phyloP scores from a whole-genome alignment of 2,113 vertebrate species.

The Megaleporinus macrocephalus region DNA sequence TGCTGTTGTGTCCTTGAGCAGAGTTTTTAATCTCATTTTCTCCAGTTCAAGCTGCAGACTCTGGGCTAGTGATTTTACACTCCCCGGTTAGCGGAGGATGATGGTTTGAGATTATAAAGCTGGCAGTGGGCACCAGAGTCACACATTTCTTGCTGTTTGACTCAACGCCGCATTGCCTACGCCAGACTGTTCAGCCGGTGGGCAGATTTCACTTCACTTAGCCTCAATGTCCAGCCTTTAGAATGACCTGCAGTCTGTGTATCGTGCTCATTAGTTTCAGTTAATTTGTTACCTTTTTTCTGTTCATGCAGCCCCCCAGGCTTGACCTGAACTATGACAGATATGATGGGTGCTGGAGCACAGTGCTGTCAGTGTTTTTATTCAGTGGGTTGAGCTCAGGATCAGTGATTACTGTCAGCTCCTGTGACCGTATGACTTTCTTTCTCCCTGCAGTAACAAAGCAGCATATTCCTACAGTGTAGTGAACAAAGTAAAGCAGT shows the following conservation, averaged over 20 bases:
- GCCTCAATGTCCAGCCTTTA: not conserved
- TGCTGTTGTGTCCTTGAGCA: slow-evolving; percentile 27
- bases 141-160: slow-evolving; percentile 15
- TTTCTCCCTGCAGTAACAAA: too few relatives aligned
- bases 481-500: too few relatives aligned
- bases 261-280: not conserved
- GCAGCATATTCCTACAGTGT: too few relatives aligned
- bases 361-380: not conserved
- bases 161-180: not conserved
- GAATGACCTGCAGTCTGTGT: not conserved
- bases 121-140: not conserved
- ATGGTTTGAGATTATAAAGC: slow-evolving; percentile 1
- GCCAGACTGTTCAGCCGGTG: not conserved
- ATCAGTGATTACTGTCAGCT: not conserved
- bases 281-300: not conserved
- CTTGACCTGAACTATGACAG: not conserved
- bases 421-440: too few relatives aligned
- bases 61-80: slow-evolving; percentile 17
- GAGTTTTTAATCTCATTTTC: slow-evolving; percentile 32
- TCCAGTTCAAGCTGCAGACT: slow-evolving; percentile 28
- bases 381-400: not conserved
- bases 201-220: slow-evolving; percentile 12
- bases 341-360: not conserved
- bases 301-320: not conserved
- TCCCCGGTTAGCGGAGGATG: not conserved